A percentile compares a stretch with the other conserved stretches of the same genome.
phyloP scores from a whole-genome alignment of 2,113 vertebrate genomes.

The Hydrochoerus hydrochaeris region DNA sequence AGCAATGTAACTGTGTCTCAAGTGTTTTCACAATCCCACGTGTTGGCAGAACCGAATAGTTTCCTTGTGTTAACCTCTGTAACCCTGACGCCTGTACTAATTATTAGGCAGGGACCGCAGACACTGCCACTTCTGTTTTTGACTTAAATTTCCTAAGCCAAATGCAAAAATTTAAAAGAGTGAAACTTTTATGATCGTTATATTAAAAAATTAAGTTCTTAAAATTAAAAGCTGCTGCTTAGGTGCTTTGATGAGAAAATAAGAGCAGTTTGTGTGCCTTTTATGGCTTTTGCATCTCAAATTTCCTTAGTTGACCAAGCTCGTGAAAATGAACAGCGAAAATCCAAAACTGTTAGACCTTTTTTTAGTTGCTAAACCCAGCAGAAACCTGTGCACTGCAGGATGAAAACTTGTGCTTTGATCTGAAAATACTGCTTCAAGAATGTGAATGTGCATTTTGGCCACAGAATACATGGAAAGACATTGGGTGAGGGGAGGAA shows the following conservation, averaged over 20 bases:
- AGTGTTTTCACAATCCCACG: slow-evolving; percentile 5
- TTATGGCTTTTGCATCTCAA: slow-evolving; percentile 10
- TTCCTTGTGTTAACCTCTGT: slow-evolving; percentile 45
- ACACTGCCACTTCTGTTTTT: slow-evolving; percentile 18
- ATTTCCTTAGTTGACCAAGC: slow-evolving; percentile 24
- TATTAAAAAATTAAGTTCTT: slow-evolving; percentile 49
- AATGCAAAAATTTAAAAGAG: background rate
- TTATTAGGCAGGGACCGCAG: slow-evolving; percentile 59
- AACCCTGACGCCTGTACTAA: slow-evolving; percentile 32
- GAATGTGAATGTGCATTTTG: slow-evolving; percentile 71
- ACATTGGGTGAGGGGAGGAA: background rate
- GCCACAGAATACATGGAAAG: slow-evolving; percentile 50
- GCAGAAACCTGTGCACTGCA: slow-evolving; percentile 74
- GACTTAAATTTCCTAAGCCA: slow-evolving; percentile 55
- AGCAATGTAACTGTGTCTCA: background rate
- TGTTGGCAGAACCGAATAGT: slow-evolving; percentile 56
- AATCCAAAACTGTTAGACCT: slow-evolving; percentile 68
- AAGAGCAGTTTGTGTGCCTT: background rate
- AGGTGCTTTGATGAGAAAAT: slow-evolving; percentile 40
- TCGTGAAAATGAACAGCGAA: slow-evolving; percentile 76
- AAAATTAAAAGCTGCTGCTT: slow-evolving; percentile 44
- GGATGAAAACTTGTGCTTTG: slow-evolving; percentile 64
- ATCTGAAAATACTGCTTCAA: slow-evolving; percentile 72
- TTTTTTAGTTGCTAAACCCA: slow-evolving; percentile 73
- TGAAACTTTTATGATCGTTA: slow-evolving; percentile 53